These are phyloP conservation scores for Peromyscus melanophrys DNA, from an alignment of 2,797 vertebrate species.

Conservation along the genomic window DNA sequence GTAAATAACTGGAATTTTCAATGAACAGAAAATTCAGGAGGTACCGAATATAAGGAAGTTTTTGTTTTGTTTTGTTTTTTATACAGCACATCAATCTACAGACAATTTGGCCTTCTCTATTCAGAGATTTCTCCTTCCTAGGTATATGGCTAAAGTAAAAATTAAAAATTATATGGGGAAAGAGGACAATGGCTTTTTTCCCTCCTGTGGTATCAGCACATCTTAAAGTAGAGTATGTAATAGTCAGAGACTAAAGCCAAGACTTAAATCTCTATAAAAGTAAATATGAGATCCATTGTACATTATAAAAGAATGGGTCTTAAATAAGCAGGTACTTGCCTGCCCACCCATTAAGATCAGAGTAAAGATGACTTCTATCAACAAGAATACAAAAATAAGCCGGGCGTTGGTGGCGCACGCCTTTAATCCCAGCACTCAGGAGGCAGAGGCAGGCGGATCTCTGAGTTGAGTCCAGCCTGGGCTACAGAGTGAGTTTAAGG, in stretches of 20 bases:
- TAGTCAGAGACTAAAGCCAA: conserved; percentile 60
- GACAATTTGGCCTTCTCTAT: conserved; percentile 30
- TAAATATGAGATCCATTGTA: conserved; percentile 44
- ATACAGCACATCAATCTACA: background rate
- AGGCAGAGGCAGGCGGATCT: too few species aligned
- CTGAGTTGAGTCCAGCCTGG: too few species aligned
- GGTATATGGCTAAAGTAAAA: conserved; percentile 1
- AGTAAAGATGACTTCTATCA: conserved; percentile 55
- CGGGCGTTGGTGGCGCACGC: too few species aligned
- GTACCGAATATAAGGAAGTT: background rate
- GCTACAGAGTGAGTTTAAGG: too few species aligned
- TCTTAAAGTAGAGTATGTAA: conserved; percentile 27
- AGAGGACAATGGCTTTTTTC: conserved; percentile 56
- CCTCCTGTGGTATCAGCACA: conserved; percentile 16
- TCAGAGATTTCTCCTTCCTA: background rate
- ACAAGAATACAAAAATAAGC: conserved; percentile 53
- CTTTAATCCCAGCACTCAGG: too few species aligned
- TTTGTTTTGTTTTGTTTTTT: background rate
- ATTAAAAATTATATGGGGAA: background rate
- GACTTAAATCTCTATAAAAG: conserved; percentile 53
- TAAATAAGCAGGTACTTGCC: conserved; percentile 63
- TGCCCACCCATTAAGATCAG: conserved; percentile 22
- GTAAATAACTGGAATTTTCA: conserved; percentile 64
- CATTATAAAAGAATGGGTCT: conserved; percentile 50
- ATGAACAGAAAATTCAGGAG: background rate